Conservation (phyloP, 1,140 invertebrate species). For the Papilio polyxenes region DNA sequence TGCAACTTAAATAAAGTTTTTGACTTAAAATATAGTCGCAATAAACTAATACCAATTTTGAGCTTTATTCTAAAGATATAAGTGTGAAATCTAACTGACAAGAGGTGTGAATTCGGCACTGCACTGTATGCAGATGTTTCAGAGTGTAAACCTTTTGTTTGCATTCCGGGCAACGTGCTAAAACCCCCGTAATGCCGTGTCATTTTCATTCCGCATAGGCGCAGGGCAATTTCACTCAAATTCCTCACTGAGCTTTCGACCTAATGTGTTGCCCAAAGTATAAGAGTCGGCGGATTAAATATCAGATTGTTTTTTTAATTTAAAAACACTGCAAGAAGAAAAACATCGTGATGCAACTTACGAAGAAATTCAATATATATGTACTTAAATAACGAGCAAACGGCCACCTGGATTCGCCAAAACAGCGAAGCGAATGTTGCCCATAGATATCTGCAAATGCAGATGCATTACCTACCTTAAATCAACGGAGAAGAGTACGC, state of each 20-base stretch:
- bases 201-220: conserved; percentile 42
- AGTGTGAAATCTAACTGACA: not conserved
- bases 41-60: not conserved
- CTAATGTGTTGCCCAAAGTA: not conserved
- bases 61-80: not conserved
- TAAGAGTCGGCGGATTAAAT: not conserved
- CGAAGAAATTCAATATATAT: no score
- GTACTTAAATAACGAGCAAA: no score
- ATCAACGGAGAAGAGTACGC: no score
- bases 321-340: no score
- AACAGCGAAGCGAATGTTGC: no score
- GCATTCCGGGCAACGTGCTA: conserved; percentile 39
- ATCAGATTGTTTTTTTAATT: no score
- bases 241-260: not conserved
- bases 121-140: conserved; percentile 28
- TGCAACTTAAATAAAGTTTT: not conserved
- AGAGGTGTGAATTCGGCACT: not conserved
- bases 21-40: not conserved
- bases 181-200: conserved; percentile 42
- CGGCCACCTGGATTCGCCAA: no score
- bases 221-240: conserved; percentile 21
- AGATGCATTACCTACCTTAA: no score
- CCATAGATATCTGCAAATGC: no score
- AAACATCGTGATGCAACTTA: no score
- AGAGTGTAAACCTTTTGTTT: conserved; percentile 35